These are phyloP conservation scores for Simalia tracyae DNA, from an alignment of 2,797 vertebrate genomes.

Conservation along the genomic window DNA sequence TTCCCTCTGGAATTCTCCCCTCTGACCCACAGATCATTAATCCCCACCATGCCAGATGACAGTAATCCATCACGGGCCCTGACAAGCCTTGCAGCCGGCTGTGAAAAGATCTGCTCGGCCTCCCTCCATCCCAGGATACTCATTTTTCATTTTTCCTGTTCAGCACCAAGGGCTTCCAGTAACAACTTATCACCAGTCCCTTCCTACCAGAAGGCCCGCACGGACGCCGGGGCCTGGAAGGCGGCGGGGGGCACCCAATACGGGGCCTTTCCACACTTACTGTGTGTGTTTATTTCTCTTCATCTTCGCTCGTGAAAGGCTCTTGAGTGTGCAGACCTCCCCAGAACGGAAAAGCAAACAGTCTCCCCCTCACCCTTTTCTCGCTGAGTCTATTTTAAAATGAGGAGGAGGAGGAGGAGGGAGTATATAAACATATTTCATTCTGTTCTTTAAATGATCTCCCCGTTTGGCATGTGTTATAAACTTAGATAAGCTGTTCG, in stretches of 20 bases:
- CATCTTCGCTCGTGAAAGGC: neutral
- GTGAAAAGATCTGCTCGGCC: constrained; percentile 79
- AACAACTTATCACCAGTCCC: constrained; percentile 64
- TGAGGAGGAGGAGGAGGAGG: no score
- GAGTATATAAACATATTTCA: no score
- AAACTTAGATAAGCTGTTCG: no score
- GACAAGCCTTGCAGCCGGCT: constrained; percentile 74
- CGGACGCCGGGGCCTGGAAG: neutral
- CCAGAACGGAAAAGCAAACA: neutral
- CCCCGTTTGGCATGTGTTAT: no score
- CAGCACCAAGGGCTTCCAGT: constrained; percentile 62
- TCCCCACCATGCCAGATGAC: constrained; percentile 91
- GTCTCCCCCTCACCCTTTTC: neutral
- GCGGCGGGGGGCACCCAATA: neutral
- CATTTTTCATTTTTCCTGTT: constrained; percentile 69
- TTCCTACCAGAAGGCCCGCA: constrained; percentile 21
- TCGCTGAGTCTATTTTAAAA: neutral
- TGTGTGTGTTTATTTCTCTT: neutral
- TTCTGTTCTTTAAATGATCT: no score
- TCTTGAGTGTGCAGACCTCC: neutral
- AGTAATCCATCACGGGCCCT: constrained; percentile 86
- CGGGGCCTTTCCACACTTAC: neutral
- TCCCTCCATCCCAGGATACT: constrained; percentile 63
- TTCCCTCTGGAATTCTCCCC: constrained; percentile 88
- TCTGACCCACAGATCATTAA: constrained; percentile 93